Conservation (phyloP, 1,140 invertebrate genomes). For the Tachypleus tridentatus region DNA sequence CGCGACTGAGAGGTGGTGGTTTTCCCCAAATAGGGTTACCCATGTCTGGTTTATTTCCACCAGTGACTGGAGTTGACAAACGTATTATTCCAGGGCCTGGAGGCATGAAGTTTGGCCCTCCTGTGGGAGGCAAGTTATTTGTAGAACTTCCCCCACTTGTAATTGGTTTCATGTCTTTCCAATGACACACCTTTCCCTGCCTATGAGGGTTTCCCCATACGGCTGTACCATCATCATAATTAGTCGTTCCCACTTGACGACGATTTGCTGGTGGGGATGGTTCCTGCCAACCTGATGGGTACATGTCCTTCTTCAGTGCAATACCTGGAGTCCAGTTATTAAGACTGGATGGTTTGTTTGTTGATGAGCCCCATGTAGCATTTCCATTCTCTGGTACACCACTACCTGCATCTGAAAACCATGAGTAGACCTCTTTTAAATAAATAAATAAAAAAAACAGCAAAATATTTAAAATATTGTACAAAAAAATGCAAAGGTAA, state of each 20-base stretch:
- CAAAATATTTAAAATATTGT: too few species aligned
- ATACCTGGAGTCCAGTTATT: too few species aligned
- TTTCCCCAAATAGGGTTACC: conserved; percentile 16
- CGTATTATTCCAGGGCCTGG: conserved; percentile 28
- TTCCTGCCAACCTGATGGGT: conserved; percentile 69
- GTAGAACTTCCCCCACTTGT: conserved; percentile 31
- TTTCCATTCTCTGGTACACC: too few species aligned
- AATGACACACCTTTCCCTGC: conserved; percentile 49
- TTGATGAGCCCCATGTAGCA: too few species aligned
- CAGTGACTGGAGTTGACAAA: conserved; percentile 20
- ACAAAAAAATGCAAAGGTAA: too few species aligned
- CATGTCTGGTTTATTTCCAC: conserved; percentile 21
- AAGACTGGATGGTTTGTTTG: too few species aligned
- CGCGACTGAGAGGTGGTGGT: conserved; percentile 10
- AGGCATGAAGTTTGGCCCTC: neutral
- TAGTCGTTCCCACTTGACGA: neutral
- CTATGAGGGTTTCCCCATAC: conserved; percentile 65
- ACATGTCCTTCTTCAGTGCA: conserved; percentile 27
- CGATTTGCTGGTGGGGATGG: conserved; percentile 61
- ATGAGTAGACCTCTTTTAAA: too few species aligned
- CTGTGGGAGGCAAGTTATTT: conserved; percentile 12
- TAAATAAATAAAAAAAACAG: too few species aligned
- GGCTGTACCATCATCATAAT: conserved; percentile 73
- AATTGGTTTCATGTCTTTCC: conserved; percentile 50
- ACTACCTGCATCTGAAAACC: too few species aligned